Base-by-base conservation (phyloP, 2,888 invertebrate genomes). In the Diogma glabrata region DNA sequence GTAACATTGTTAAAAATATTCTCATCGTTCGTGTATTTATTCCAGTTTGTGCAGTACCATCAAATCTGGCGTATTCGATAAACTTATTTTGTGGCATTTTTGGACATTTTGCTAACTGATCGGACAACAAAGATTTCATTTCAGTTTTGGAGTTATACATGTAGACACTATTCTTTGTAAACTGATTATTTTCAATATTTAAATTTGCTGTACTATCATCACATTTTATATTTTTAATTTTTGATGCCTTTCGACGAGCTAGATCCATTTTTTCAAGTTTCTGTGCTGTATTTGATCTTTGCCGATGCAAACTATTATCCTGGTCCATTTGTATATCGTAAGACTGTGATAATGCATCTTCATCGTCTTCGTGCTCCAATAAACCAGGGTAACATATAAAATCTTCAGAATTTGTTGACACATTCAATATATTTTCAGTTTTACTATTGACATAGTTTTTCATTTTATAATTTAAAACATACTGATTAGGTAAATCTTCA, bases 1-100 rank as follows among this genome's bases (percentile, higher is more conserved):
- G 79, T 23, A 91, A 72, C 85, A 94, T 89, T 48, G 88, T 88
- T 66, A 95, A 77, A 64, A 87, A 95, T 57, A 96, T 93, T 63
- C 85, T 85, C 61, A 92, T 91, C 57, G 84, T 85, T 66, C 89
- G 87, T 0, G 82, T 84, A 19, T 84, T 80, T 48, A 86, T 73
- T 22, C 84, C 86, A 51, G 85, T 75, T 67, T 88, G 89, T 28
- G 84, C 83, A 53, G 83, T 86, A 55, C 94, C 94, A 73, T 95
- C 94, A 69, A 87, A 95, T 69, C 86, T 87, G 3, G 91, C 87
- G 74, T 84, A 96, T 62, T 88, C 87, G 55, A 86, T 77, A 69
- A 87, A 96, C 49, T 91, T 90, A 68, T 93, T 90, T 61, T 84
- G 80, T 1, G 87, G 86, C 54, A 85, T 71, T 60, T 81, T 77